Evolutionary conservation across 2,797 vertebrate genomes (phyloP).

Genomic region (Falco peregrinus): DNA sequence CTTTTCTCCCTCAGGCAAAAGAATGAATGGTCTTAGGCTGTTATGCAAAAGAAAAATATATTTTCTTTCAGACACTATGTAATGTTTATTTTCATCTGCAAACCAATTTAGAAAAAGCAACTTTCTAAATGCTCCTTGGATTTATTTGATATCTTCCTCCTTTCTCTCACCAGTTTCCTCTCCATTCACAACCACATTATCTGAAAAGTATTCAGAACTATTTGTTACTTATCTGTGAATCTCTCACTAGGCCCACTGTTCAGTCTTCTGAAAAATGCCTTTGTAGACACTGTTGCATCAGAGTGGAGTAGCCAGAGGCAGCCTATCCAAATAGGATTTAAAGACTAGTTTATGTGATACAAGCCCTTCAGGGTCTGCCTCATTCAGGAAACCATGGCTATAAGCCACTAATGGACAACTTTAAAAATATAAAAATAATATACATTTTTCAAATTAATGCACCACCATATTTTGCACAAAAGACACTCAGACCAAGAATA

Average conservation of each 20-base stretch:
- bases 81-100: conserved; percentile 17
- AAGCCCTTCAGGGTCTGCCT: background rate
- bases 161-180: background rate
- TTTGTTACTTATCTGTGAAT: background rate
- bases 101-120: background rate
- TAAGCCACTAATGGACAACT: background rate
- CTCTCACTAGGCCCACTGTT: background rate
- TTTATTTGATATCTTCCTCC: background rate
- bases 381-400: background rate
- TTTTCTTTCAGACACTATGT: background rate
- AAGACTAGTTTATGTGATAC: background rate
- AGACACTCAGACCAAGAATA: background rate
- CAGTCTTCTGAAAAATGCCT: background rate
- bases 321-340: background rate
- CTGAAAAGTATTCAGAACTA: background rate
- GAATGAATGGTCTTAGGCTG: background rate
- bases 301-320: background rate
- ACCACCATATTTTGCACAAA: background rate
- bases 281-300: background rate
- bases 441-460: background rate
- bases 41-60: background rate
- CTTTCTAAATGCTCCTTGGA: background rate
- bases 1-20: background rate
- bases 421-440: background rate
- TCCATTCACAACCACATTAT: background rate